Percentiles rank a stretch among this genome's conserved stretches.
phyloP scores from a whole-genome alignment of 2,797 vertebrate species.

The Melopsittacus undulatus region DNA sequence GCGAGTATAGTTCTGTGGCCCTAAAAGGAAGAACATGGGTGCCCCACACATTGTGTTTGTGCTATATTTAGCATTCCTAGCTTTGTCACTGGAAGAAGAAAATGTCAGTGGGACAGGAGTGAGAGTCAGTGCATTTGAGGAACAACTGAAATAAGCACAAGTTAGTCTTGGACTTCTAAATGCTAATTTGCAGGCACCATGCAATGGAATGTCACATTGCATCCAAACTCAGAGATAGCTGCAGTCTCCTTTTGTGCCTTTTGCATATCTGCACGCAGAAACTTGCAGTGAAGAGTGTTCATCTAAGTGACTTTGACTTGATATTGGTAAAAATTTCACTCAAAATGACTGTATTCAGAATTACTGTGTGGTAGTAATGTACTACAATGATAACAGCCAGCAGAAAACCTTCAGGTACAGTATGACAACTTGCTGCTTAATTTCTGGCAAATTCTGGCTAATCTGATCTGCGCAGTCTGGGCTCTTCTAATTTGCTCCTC shows the following conservation, averaged over 20 bases:
- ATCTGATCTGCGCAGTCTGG: neutral
- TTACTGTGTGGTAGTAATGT: neutral
- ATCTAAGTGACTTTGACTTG: neutral
- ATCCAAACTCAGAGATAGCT: neutral
- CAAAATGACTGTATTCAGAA: neutral
- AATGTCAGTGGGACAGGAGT: neutral
- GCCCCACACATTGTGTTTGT: neutral
- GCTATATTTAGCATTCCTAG: neutral
- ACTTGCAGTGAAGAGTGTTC: neutral
- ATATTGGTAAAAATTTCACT: neutral
- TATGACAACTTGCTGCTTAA: neutral
- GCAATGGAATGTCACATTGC: neutral
- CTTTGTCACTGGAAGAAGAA: neutral
- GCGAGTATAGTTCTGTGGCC: neutral
- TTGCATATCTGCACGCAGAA: neutral
- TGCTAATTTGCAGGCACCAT: neutral
- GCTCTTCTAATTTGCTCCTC: neutral
- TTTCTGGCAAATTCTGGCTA: neutral
- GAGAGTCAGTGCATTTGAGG: neutral
- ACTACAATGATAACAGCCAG: neutral
- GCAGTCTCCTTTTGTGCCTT: neutral
- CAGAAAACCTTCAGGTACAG: neutral
- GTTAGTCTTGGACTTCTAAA: neutral
- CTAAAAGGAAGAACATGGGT: neutral
- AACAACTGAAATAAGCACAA: neutral